A percentile compares a stretch with the other conserved stretches of the same genome.
Conservation (phyloP, 2,888 invertebrate genomes). For the Cepaea hortensis region DNA sequence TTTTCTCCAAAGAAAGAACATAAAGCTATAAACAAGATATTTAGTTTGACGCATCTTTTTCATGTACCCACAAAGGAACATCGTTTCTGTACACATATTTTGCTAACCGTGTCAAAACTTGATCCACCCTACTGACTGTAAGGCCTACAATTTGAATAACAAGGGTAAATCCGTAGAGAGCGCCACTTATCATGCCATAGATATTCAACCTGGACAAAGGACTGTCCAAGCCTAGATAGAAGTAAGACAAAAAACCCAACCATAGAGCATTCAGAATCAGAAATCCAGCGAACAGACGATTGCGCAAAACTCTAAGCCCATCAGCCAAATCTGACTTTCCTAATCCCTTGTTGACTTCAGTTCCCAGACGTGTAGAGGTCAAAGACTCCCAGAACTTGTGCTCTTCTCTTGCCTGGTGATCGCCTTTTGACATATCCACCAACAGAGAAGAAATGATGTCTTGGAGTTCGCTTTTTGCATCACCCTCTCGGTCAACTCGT, state of each 20-base stretch:
- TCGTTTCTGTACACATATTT: slow-evolving; percentile 54
- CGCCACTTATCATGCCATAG: slow-evolving; percentile 62
- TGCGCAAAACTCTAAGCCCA: slow-evolving; percentile 55
- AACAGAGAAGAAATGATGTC: slow-evolving; percentile 44
- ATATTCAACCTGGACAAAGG: slow-evolving; percentile 60
- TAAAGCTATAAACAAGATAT: too few species aligned
- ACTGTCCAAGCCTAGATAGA: slow-evolving; percentile 57
- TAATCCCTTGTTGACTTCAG: slow-evolving; percentile 58
- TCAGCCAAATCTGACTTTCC: slow-evolving; percentile 54
- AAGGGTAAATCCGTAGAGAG: slow-evolving; percentile 62
- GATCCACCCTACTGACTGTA: slow-evolving; percentile 56
- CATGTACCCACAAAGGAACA: slow-evolving; percentile 57
- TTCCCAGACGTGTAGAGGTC: slow-evolving; percentile 54
- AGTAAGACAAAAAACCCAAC: slow-evolving; percentile 59
- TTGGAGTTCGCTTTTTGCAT: slow-evolving; percentile 34
- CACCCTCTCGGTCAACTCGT: neutral
- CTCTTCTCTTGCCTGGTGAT: slow-evolving; percentile 53
- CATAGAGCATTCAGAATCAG: slow-evolving; percentile 58
- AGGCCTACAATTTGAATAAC: slow-evolving; percentile 61
- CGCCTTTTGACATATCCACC: slow-evolving; percentile 51
- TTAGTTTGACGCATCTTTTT: slow-evolving; percentile 39
- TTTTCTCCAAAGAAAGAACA: too few species aligned
- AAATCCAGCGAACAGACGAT: slow-evolving; percentile 56
- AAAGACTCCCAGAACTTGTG: slow-evolving; percentile 59
- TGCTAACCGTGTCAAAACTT: slow-evolving; percentile 54